Evolutionary conservation across 2,888 invertebrate genomes (phyloP), one percentile per base, ranked within the genome.

Genomic region (Calephelis perditalis): DNA sequence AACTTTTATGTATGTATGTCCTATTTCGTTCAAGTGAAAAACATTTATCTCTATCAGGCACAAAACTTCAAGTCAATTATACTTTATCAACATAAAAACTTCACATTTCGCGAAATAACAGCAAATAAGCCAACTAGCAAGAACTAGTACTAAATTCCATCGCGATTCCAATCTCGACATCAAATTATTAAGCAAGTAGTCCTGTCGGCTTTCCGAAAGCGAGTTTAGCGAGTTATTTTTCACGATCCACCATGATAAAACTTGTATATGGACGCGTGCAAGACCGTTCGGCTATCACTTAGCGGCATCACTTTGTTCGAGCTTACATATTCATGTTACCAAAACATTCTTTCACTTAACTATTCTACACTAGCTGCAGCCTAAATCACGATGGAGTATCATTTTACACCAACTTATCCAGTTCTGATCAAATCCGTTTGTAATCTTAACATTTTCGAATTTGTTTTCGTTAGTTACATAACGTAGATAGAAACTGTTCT

Each of bases 201-300:
- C 47, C 63, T 65, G 73, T 70, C 72, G 71, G 71, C 73, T 74
- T 77, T 74, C 71, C 62, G 70, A 70, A 71, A 68, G 67, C 68
- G 62, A 64, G 59, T 69, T 68, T 72, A 67, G 58, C 68, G 58
- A 63, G 66, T 69, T 74, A 70, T 76, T 78, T 79, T 79, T 75
- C 74, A 75, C 75, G 75, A 77, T 75, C 65, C 52, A 52, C 64
- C 64, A 64, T 64, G 74, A 81, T 78, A 78, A 78, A 78, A 71
- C 67, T 71, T 63, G 75, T 74, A 70, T 63, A 68, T 66, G 68
- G 61, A 66, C 64, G 67, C 68, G 70, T 69, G 70, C 68, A 65
- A 65, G 68, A 65, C 62, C 54, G 63, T 57, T 65, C 63, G 60
- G 58, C 62, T 70, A 72, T 73, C 73, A 57, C 57, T 56, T 49